Percentiles rank a stretch among this genome's conserved stretches.
phyloP scores from a whole-genome alignment of 2,113 vertebrate species.

The Isichthys henryi region DNA sequence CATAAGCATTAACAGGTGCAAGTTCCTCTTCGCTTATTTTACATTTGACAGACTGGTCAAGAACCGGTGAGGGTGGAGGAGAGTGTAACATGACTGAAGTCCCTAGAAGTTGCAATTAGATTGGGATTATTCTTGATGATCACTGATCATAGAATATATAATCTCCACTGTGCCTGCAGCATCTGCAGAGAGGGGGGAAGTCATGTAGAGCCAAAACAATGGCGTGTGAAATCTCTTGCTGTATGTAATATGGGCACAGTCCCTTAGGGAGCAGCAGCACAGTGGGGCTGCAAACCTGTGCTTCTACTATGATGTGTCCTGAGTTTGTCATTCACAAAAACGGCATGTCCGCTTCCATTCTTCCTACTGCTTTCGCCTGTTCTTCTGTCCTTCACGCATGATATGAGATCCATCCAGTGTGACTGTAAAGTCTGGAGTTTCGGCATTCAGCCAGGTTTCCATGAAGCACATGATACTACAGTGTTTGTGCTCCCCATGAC shows the following conservation, averaged over 20 bases:
- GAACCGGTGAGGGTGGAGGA: neutral
- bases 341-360: neutral
- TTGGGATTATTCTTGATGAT: neutral
- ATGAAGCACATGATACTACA: neutral
- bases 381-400: neutral
- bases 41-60: neutral
- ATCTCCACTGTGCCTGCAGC: neutral
- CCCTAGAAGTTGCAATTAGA: neutral
- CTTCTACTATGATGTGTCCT: neutral
- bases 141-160: neutral
- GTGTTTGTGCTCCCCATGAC: neutral
- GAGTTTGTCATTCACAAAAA: neutral
- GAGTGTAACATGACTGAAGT: neutral
- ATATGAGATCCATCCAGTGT: neutral
- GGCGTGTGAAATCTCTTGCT: neutral
- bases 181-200: neutral
- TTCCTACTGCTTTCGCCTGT: neutral
- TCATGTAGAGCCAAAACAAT: neutral
- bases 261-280: neutral
- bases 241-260: neutral
- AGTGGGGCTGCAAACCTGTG: neutral
- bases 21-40: neutral
- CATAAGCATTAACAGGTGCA: neutral
- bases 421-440: neutral
- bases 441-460: neutral